Evolutionary conservation across 2,797 vertebrate species (phyloP).

Genomic region (Acanthis flammea): DNA sequence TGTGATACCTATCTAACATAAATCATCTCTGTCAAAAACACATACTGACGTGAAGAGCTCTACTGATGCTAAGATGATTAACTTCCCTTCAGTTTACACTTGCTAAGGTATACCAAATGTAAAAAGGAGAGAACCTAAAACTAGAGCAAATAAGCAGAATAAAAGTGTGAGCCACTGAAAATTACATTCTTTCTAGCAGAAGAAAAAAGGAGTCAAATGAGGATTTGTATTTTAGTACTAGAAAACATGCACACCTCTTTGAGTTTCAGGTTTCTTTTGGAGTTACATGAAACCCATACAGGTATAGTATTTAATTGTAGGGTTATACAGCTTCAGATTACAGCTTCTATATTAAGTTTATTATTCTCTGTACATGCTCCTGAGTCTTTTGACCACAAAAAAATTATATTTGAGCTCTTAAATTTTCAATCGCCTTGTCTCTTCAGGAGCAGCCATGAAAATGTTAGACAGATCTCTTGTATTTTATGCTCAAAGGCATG

Average conservation of each 20-base stretch:
- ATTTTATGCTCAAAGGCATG: background rate
- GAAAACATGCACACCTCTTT: background rate
- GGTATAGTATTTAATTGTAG: background rate
- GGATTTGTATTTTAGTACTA: background rate
- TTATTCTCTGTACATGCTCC: background rate
- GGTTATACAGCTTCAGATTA: background rate
- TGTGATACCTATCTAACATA: background rate
- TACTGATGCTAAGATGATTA: background rate
- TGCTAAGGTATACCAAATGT: background rate
- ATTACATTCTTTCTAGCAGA: background rate
- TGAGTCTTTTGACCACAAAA: background rate
- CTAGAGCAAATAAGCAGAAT: background rate
- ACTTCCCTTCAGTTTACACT: background rate
- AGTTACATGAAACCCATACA: background rate
- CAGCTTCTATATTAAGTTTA: background rate
- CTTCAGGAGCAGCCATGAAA: background rate
- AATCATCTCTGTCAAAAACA: background rate
- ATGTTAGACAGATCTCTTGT: background rate
- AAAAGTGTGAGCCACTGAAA: background rate
- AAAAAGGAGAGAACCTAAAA: background rate
- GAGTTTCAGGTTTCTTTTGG: background rate
- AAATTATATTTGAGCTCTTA: background rate
- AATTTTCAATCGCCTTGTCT: background rate
- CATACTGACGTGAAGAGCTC: background rate
- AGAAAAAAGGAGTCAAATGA: background rate